phyloP scores from a whole-genome alignment of 2,888 invertebrate genomes.

The Electrophaes corylata region DNA sequence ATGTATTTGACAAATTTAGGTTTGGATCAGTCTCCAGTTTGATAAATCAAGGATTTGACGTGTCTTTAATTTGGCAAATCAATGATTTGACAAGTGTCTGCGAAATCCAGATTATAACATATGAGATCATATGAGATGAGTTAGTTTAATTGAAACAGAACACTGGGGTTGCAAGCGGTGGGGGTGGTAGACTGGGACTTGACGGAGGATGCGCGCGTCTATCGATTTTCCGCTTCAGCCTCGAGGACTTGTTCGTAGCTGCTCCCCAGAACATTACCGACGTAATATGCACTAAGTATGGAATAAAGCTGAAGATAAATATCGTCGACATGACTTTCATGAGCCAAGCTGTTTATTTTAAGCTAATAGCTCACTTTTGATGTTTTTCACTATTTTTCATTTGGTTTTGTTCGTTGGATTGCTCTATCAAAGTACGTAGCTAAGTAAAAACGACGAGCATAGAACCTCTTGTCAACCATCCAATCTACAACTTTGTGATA shows the following conservation, averaged over 20 bases:
- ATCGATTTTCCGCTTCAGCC: slow-evolving; percentile 67
- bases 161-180: slow-evolving; percentile 55
- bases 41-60: too few relatives aligned
- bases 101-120: too few relatives aligned
- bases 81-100: too few relatives aligned
- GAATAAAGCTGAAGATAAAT: slow-evolving; percentile 2
- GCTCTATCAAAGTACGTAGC: too few relatives aligned
- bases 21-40: too few relatives aligned
- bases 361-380: background rate
- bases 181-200: slow-evolving; percentile 43
- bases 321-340: background rate
- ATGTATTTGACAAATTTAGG: too few relatives aligned
- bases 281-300: slow-evolving; percentile 30
- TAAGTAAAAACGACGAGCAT: too few relatives aligned
- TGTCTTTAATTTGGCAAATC: too few relatives aligned
- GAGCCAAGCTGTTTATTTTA: background rate
- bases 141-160: slow-evolving; percentile 49
- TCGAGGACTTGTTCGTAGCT: slow-evolving; percentile 44
- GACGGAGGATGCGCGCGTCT: slow-evolving; percentile 72
- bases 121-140: slow-evolving; percentile 21
- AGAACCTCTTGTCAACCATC: too few relatives aligned
- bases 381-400: background rate
- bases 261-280: slow-evolving; percentile 55
- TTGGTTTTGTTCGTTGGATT: background rate
- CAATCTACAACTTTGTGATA: too few relatives aligned